Evolutionary conservation across 1,140 invertebrate genomes (phyloP).

Genomic region (Ericerus pela): DNA sequence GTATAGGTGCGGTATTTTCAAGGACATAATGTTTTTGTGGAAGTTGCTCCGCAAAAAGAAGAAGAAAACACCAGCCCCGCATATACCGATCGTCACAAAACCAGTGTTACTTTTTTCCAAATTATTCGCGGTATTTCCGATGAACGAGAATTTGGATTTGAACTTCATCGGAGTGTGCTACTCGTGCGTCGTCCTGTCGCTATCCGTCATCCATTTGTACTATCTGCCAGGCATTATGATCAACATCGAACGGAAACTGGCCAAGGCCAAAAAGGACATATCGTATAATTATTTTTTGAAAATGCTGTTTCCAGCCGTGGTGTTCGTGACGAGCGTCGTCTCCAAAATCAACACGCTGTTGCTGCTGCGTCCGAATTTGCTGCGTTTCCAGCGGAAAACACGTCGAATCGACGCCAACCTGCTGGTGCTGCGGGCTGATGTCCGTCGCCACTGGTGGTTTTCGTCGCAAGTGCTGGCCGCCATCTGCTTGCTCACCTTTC

Average conservation of each 20-base stretch:
- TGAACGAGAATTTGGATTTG: background rate
- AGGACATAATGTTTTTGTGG: too few relatives aligned
- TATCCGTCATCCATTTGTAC: background rate
- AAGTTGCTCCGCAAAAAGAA: too few relatives aligned
- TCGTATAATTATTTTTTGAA: constrained; percentile 2
- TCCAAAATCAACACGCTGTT: background rate
- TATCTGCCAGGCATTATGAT: background rate
- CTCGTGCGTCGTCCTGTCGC: background rate
- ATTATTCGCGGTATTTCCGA: background rate
- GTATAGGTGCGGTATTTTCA: too few relatives aligned
- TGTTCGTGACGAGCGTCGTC: background rate
- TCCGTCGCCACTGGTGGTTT: background rate
- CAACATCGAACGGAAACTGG: constrained; percentile 1
- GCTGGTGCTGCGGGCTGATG: background rate
- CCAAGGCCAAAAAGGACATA: background rate
- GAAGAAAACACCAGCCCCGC: too few relatives aligned
- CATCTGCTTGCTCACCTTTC: background rate
- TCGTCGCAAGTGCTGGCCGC: background rate
- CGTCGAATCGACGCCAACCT: background rate
- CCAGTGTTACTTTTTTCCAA: background rate
- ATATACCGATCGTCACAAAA: background rate
- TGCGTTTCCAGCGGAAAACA: background rate
- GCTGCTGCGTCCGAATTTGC: background rate
- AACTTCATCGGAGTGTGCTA: background rate
- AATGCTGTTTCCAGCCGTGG: background rate